Evolutionary conservation across 2,888 invertebrate genomes (phyloP).

Genomic region (Oligia fasciuncula): DNA sequence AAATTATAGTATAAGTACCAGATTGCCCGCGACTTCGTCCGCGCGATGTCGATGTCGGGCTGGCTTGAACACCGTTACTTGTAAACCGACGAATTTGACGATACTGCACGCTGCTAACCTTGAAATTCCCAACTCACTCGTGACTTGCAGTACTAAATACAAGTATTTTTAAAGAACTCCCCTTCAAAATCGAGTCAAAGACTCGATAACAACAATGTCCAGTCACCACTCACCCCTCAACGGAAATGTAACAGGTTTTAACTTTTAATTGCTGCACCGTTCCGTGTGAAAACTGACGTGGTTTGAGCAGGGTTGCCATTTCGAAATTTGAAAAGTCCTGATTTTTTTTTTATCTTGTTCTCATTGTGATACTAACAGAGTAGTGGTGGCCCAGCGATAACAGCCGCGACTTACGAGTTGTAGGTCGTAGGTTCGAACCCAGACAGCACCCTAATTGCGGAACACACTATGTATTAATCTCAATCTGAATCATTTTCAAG

Average conservation of each 20-base stretch:
- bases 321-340: background rate
- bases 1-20: no score
- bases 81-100: background rate
- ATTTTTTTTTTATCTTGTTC: background rate
- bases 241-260: conserved; percentile 62
- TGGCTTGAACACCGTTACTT: background rate
- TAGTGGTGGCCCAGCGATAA: no score
- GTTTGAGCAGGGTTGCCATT: conserved; percentile 5
- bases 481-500: no score
- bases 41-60: no score
- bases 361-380: no score
- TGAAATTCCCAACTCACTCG: background rate
- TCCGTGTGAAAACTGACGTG: conserved; percentile 38
- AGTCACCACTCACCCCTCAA: conserved; percentile 40
- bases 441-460: no score
- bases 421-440: no score
- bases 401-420: no score
- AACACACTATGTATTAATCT: no score
- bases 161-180: conserved; percentile 19
- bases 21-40: no score
- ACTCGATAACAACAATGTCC: conserved; percentile 31
- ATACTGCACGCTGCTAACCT: background rate
- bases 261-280: conserved; percentile 47
- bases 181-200: conserved; percentile 5
- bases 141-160: background rate